Base-by-base conservation (phyloP, 2,113 vertebrate genomes). In the Coryphaenoides rupestris region DNA sequence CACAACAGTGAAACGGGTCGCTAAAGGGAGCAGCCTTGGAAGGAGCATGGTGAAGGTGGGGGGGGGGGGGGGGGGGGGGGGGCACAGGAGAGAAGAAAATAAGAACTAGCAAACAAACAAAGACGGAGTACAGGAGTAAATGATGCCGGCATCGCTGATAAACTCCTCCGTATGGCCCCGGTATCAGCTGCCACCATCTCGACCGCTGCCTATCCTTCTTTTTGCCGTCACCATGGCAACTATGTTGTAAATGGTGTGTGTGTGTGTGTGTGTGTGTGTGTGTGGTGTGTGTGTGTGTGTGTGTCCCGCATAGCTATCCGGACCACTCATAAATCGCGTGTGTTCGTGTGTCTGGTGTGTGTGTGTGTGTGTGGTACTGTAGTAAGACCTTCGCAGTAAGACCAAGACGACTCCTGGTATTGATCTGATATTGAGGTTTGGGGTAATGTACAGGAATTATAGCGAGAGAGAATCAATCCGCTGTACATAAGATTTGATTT, bases 111-210 rank as follows among this genome's bases (percentile, higher is more conserved):
- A 65, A 64, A 28, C 60, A 23, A 26, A n/a, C 19, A 49, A 53
- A 28, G 55, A 26, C 13, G 24, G 21, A 63, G 46, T 55, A 21
- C 58, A 58, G 85, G 84, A 89, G 83, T 78, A 69, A 82, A 89
- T 87, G 83, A 89, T 16, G 81, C 79, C 17, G 19, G n/a, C n/a
- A n/a, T 61, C 55, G 84, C 86, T 65, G 85, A 90, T 63, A 78
- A 74, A 78, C 83, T 89, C 83, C 85, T 79, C 75, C 70, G 58
- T 21, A 12, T 28, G 23, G 50, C 55, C n/a, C n/a, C 24, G 28
- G 60, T 66, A 28, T 69, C 73, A 60, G 58, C 60, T 46, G 45
- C 68, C 53, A 65, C n/a, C n/a, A n/a, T 76, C 70, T 63, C 61
- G 52, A 63, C 72, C 57, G 67, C 70, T 12, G 52, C 55, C 57